Conservation (phyloP, 2,888 invertebrate species). For the Mantis religiosa region DNA sequence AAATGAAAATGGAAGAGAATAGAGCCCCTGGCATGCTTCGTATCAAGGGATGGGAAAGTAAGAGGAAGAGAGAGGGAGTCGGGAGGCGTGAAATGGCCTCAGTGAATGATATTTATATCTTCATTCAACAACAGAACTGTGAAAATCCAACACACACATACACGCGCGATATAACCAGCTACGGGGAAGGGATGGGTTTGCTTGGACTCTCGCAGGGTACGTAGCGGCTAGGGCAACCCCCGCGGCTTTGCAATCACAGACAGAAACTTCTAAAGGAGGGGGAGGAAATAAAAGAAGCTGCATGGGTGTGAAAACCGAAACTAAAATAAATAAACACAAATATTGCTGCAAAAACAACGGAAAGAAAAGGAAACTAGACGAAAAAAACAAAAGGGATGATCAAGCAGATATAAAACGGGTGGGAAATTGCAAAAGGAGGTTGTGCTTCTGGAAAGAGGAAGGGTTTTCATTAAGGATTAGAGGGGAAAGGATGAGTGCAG, state of each 20-base stretch:
- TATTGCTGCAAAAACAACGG: neutral
- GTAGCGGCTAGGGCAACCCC: neutral
- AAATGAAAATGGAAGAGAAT: slow-evolving; percentile 15
- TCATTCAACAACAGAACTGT: slow-evolving; percentile 21
- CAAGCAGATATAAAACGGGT: neutral
- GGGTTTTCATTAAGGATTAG: neutral
- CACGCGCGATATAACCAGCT: slow-evolving; percentile 16
- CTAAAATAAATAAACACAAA: neutral
- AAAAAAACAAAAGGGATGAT: slow-evolving; percentile 10
- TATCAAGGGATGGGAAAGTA: neutral
- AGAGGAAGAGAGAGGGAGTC: slow-evolving; percentile 31
- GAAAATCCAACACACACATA: slow-evolving; percentile 23
- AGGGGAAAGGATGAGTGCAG: neutral
- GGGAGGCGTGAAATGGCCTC: slow-evolving; percentile 31
- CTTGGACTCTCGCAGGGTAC: neutral
- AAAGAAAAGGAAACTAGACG: neutral
- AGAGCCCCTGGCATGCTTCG: neutral
- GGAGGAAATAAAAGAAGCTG: neutral
- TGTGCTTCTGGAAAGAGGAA: neutral
- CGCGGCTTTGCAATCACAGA: slow-evolving; percentile 12
- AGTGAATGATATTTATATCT: slow-evolving; percentile 27
- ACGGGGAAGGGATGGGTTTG: slow-evolving; percentile 6
- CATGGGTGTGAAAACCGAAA: neutral
- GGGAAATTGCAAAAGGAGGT: neutral
- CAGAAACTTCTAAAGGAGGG: neutral